These are phyloP conservation scores for Aleiodes sp. DNA, from an alignment of 1,140 invertebrate species.

Conservation along the genomic window DNA sequence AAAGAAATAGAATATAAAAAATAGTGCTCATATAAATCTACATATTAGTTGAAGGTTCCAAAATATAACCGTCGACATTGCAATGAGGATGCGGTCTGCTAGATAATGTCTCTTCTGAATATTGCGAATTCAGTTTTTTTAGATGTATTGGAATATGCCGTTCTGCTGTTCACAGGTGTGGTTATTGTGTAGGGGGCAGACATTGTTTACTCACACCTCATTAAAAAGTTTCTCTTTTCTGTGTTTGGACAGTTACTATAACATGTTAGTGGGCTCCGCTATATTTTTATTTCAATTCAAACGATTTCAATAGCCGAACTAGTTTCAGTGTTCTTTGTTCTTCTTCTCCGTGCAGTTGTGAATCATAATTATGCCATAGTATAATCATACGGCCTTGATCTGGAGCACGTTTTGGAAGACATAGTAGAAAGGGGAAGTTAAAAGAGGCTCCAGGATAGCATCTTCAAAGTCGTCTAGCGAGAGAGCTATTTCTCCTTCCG, in stretches of 20 bases:
- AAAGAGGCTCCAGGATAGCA: background rate
- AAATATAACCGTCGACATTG: constrained; percentile 38
- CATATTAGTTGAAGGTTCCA: constrained; percentile 41
- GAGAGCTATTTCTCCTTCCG: background rate
- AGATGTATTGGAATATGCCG: background rate
- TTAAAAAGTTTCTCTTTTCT: constrained; percentile 42
- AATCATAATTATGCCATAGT: too few species aligned
- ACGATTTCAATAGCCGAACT: too few species aligned
- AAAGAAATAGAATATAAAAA: too few species aligned
- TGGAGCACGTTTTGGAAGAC: constrained; percentile 9
- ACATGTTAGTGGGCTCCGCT: background rate
- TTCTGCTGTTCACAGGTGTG: background rate
- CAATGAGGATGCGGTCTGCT: constrained; percentile 43
- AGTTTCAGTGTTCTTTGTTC: too few species aligned
- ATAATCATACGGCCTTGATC: background rate
- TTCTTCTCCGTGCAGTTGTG: too few species aligned
- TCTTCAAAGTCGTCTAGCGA: background rate
- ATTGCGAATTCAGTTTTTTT: constrained; percentile 10
- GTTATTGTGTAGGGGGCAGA: background rate
- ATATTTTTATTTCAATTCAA: constrained; percentile 21
- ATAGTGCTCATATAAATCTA: background rate
- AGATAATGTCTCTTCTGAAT: constrained; percentile 38
- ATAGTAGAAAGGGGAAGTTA: background rate
- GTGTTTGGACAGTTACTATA: background rate
- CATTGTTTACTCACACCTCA: constrained; percentile 39